Percentiles rank a stretch among this genome's conserved stretches.
These are phyloP conservation scores for Sebastolobus alascanus DNA, from an alignment of 2,797 vertebrate genomes.

Conservation along the genomic window DNA sequence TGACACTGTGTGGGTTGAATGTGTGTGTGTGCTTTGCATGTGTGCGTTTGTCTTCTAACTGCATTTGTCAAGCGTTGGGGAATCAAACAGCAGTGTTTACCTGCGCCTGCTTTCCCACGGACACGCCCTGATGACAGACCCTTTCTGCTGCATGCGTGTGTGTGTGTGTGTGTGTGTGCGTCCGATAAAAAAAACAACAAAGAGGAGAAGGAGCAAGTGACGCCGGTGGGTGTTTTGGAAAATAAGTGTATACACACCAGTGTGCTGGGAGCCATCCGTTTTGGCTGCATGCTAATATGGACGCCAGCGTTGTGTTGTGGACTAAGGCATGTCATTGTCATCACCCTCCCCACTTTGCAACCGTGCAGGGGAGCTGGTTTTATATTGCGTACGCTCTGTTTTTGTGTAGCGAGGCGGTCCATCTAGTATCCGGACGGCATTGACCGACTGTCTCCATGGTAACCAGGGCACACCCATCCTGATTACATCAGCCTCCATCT, in stretches of 20 bases:
- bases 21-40: conserved; percentile 45
- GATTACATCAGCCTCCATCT: conserved; percentile 80
- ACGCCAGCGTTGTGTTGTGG: conserved; percentile 36
- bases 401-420: conserved; percentile 59
- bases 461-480: conserved; percentile 82
- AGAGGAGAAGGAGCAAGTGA: conserved; percentile 33
- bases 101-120: conserved; percentile 40
- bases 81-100: conserved; percentile 40
- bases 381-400: conserved; percentile 58
- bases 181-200: neutral
- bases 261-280: conserved; percentile 57
- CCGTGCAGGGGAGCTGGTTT: conserved; percentile 52
- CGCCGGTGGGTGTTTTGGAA: conserved; percentile 41
- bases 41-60: conserved; percentile 21
- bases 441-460: conserved; percentile 80
- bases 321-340: conserved; percentile 66
- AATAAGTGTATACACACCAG: conserved; percentile 31
- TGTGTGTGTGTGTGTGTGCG: conserved; percentile 9
- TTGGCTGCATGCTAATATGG: conserved; percentile 54
- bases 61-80: conserved; percentile 14
- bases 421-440: conserved; percentile 56
- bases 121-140: conserved; percentile 69
- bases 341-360: conserved; percentile 47
- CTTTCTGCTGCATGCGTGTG: conserved; percentile 39
- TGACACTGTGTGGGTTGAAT: neutral